Conservation (phyloP, 2,888 invertebrate species). For the Perdita meconis region DNA sequence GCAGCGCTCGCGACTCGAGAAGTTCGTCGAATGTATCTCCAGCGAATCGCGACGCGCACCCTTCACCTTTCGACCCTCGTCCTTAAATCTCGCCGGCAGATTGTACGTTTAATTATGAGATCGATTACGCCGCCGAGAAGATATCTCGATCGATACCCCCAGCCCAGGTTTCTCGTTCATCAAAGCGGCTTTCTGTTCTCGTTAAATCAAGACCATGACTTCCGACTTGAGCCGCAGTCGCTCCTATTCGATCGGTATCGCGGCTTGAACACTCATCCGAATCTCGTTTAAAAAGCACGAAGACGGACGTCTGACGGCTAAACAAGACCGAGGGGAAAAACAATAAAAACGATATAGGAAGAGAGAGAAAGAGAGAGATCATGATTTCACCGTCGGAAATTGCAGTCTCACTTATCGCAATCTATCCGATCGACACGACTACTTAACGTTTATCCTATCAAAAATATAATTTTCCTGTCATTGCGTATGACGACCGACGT, state of each 20-base stretch:
- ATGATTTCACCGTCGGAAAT: constrained; percentile 12
- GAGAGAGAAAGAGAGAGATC: background rate
- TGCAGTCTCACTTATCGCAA: constrained; percentile 38
- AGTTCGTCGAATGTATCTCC: constrained; percentile 39
- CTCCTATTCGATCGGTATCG: constrained; percentile 45
- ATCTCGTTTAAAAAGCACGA: constrained; percentile 33
- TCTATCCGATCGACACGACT: constrained; percentile 15
- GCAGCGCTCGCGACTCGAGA: constrained; percentile 6
- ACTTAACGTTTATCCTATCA: constrained; percentile 9
- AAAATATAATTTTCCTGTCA: constrained; percentile 21
- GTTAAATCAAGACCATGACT: constrained; percentile 48
- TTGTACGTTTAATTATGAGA: constrained; percentile 60
- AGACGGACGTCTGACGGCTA: constrained; percentile 8
- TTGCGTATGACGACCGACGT: background rate
- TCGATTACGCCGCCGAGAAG: constrained; percentile 52
- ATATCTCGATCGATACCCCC: constrained; percentile 55
- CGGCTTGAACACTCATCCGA: constrained; percentile 15
- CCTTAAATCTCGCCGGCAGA: constrained; percentile 55
- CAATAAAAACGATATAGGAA: background rate
- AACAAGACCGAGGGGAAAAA: background rate
- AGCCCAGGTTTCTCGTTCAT: constrained; percentile 25
- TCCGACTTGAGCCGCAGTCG: constrained; percentile 30
- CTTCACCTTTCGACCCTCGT: constrained; percentile 49
- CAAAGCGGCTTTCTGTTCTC: constrained; percentile 50
- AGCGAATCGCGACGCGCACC: constrained; percentile 26